phyloP scores from a whole-genome alignment of 1,140 invertebrate species.

The Meloidogyne chitwoodi region DNA sequence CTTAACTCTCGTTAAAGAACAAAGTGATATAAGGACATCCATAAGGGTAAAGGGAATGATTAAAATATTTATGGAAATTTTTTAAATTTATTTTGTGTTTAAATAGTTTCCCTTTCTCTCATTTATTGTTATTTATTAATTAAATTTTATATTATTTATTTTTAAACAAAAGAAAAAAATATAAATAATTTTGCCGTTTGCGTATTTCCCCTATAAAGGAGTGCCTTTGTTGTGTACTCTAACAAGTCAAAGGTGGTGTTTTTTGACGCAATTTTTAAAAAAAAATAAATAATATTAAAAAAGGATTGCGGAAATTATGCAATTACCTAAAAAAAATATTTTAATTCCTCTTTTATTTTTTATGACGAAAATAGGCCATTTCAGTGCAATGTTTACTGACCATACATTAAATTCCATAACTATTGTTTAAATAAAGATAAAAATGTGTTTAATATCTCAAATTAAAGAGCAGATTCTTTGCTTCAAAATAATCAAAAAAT shows the following conservation, averaged over 20 bases:
- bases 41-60: too few species aligned
- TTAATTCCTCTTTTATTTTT: neutral
- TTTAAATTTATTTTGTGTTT: neutral
- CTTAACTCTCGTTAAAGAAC: too few species aligned
- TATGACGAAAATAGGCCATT: neutral
- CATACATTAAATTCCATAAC: neutral
- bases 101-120: neutral
- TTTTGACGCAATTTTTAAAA: neutral
- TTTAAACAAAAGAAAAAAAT: neutral
- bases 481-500: neutral
- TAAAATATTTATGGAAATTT: too few species aligned
- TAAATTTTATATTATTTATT: neutral
- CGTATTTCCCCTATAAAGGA: neutral
- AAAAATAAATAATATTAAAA: neutral
- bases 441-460: neutral
- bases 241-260: neutral
- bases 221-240: neutral
- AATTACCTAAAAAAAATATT: neutral
- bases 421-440: neutral
- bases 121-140: neutral
- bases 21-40: too few species aligned
- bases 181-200: neutral
- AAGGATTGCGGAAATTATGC: neutral
- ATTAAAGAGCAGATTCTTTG: neutral
- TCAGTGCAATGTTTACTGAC: neutral